Percentiles rank a stretch among this genome's conserved stretches.
These are phyloP conservation scores for Stichopus chloronotus DNA, from an alignment of 35 echinoderm and acorn worm species.

Conservation along the genomic window DNA sequence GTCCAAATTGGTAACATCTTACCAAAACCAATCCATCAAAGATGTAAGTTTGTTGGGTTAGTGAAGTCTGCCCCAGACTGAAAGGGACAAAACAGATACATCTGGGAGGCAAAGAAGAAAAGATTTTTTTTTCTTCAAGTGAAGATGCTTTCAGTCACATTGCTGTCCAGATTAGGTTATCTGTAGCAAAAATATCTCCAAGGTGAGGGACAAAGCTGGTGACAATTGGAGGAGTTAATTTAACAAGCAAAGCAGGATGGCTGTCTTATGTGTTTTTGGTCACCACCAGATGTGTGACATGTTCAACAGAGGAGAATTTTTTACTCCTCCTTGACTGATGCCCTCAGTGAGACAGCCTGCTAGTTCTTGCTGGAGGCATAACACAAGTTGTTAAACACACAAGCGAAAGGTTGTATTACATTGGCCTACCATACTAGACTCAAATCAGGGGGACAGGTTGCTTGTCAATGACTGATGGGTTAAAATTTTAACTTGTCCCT, in stretches of 20 bases:
- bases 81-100: background rate
- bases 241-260: background rate
- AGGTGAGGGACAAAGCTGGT: background rate
- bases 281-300: background rate
- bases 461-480: too few species aligned
- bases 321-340: background rate
- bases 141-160: background rate
- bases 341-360: background rate
- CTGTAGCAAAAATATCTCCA: background rate
- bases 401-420: background rate
- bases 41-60: background rate
- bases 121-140: background rate
- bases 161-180: background rate
- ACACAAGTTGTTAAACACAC: background rate
- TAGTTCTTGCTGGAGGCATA: background rate
- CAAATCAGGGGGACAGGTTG: too few species aligned
- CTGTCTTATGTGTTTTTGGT: background rate
- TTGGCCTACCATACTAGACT: background rate
- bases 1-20: background rate
- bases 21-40: background rate
- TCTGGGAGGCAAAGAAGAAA: background rate
- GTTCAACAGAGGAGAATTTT: background rate
- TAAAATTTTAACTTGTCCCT: too few species aligned
- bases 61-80: background rate
- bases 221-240: background rate